Percentiles rank a stretch among this genome's conserved stretches.
These are phyloP conservation scores for Dendrolimus pini DNA, from an alignment of 2,888 invertebrate species.

Conservation along the genomic window DNA sequence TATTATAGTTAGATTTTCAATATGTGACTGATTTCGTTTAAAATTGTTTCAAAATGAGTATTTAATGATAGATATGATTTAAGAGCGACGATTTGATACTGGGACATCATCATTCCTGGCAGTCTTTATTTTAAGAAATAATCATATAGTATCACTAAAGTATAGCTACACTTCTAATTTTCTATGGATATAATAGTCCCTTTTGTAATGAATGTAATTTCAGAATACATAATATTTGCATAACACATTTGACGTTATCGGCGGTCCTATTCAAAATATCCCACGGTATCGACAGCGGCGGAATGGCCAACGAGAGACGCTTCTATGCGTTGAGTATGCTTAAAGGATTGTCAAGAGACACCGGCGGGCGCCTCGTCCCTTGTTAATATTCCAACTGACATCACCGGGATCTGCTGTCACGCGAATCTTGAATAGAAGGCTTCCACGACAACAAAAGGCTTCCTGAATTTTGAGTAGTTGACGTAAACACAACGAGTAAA, in stretches of 20 bases:
- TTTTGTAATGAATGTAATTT: no score
- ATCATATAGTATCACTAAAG: no score
- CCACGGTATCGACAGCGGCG: conserved; percentile 21
- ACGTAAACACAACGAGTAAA: conserved; percentile 34
- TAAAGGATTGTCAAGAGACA: conserved; percentile 44
- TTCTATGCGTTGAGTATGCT: conserved; percentile 22
- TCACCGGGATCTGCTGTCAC: conserved; percentile 50
- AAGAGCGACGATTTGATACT: no score
- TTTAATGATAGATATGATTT: no score
- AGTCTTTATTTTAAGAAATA: no score
- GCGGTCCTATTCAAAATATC: conserved; percentile 23
- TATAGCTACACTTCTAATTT: no score
- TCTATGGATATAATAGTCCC: no score
- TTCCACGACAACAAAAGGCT: conserved; percentile 46
- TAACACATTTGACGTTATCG: conserved; percentile 17
- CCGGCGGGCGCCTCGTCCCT: conserved; percentile 42
- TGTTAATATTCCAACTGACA: conserved; percentile 61
- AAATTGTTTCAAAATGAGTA: no score
- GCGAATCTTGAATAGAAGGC: conserved; percentile 57
- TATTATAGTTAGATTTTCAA: no score
- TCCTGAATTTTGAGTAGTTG: conserved; percentile 58
- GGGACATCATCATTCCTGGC: no score
- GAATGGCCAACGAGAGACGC: conserved; percentile 3
- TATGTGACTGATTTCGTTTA: no score
- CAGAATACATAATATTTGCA: background rate